Conservation (phyloP, 2,797 vertebrate genomes). For the Sebastes alutus region DNA sequence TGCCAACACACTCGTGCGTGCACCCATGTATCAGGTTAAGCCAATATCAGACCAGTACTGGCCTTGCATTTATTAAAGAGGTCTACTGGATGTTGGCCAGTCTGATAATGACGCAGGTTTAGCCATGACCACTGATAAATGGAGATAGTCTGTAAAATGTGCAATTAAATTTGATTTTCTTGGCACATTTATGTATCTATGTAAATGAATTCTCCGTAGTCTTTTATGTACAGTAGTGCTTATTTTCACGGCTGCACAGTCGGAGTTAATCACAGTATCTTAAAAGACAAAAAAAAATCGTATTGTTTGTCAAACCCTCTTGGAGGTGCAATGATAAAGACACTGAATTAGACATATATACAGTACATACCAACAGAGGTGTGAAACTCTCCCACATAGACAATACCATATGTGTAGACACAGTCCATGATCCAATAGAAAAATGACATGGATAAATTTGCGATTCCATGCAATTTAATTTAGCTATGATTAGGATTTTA, state of each 20-base stretch:
- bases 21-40: constrained; percentile 18
- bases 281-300: neutral
- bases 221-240: neutral
- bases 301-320: neutral
- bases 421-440: neutral
- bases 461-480: accelerated
- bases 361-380: neutral
- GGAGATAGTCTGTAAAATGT: constrained; percentile 25
- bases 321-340: neutral
- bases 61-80: constrained; percentile 6
- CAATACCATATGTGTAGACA: neutral
- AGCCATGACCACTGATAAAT: neutral
- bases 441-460: neutral
- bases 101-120: constrained; percentile 11
- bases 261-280: neutral
- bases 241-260: neutral
- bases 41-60: constrained; percentile 10
- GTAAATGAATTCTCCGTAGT: neutral
- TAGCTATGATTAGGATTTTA: neutral
- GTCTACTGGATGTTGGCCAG: constrained; percentile 9
- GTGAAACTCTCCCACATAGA: neutral
- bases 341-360: neutral
- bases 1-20: constrained; percentile 36
- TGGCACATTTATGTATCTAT: neutral
- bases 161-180: constrained; percentile 28